These are phyloP conservation scores for Meganola albula DNA, from an alignment of 2,888 invertebrate species.

Conservation along the genomic window DNA sequence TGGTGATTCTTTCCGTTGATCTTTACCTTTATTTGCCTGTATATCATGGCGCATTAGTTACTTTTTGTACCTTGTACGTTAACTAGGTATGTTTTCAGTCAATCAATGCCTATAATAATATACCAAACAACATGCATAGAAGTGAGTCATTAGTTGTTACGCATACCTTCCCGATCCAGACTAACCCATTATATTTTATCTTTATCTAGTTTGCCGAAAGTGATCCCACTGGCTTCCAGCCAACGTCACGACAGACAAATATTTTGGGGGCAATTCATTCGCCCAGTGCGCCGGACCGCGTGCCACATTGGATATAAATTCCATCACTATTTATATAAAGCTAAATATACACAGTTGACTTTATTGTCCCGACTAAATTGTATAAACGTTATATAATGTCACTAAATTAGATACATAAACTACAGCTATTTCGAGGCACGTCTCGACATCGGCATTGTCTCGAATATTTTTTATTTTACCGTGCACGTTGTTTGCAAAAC, in stretches of 20 bases:
- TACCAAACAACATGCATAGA: constrained; percentile 26
- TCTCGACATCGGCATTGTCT: too few species aligned
- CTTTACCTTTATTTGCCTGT: too few species aligned
- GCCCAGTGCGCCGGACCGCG: constrained; percentile 42
- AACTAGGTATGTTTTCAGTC: too few species aligned
- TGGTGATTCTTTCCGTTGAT: too few species aligned
- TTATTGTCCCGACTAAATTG: constrained; percentile 46
- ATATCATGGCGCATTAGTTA: too few species aligned
- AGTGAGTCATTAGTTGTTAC: constrained; percentile 38
- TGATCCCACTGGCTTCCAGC: constrained; percentile 66
- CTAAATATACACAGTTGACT: constrained; percentile 62
- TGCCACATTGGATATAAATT: constrained; percentile 51
- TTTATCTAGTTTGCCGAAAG: constrained; percentile 61
- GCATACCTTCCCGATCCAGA: constrained; percentile 43
- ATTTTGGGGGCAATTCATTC: constrained; percentile 69
- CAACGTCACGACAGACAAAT: constrained; percentile 70
- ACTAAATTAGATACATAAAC: constrained; percentile 45
- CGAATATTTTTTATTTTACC: too few species aligned
- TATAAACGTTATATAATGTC: constrained; percentile 33
- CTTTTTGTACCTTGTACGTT: too few species aligned
- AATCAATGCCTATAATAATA: constrained; percentile 19
- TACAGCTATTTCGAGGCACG: too few species aligned
- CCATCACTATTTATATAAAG: constrained; percentile 56
- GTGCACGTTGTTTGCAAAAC: too few species aligned
- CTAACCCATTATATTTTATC: constrained; percentile 50